Base-by-base conservation (phyloP, 2,113 vertebrate genomes). In the Gallinago undulata region DNA sequence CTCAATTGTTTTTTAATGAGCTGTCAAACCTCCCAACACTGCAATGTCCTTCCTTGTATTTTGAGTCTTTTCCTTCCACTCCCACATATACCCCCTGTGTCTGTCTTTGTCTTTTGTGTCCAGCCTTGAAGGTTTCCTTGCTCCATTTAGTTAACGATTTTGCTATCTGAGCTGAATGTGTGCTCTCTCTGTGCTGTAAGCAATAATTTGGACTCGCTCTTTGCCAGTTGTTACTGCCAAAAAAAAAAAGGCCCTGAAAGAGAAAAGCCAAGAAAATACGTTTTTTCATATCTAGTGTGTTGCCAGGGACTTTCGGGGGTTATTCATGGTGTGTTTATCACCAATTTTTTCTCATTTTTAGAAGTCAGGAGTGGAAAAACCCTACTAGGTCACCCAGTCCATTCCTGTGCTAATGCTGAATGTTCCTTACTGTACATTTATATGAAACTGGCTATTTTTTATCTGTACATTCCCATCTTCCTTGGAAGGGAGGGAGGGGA, bases 71-170 rank as follows among this genome's bases (percentile, higher is more conserved):
- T 96, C 95, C 96, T 96, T 96, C 90, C 93, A 92, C 95, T 94
- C 94, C 96, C 74, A 72, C 84, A 75, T 75, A 37, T 51, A 82
- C 91, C 74, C 86, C 31, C 39, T 2, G 21, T 60, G 80, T 87
- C 69, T 75, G 53, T 92, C 89, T 94, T 97, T 89, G 94, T 95
- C 68, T 90, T 94, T 95, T 95, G 30, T 89, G 63, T 77, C 62
- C 88, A 95, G 70, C 70, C 72, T 96, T 95, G 96, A 96, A 96
- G 87, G 57, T 93, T 97, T 97, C 89, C 94, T 96, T 96, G 89
- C 89, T 93, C 45, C 69, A 5, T 84, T 94, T 89, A 88, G 87
- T 91, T 89, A 93, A 73, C 11, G 13, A 37, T 93, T 93, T 96
- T 94, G 84, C 74, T 95, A 15, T 93, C 82, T 88, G 37, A 82